Base-by-base conservation (phyloP, 2,113 vertebrate species). In the Mirounga angustirostris region DNA sequence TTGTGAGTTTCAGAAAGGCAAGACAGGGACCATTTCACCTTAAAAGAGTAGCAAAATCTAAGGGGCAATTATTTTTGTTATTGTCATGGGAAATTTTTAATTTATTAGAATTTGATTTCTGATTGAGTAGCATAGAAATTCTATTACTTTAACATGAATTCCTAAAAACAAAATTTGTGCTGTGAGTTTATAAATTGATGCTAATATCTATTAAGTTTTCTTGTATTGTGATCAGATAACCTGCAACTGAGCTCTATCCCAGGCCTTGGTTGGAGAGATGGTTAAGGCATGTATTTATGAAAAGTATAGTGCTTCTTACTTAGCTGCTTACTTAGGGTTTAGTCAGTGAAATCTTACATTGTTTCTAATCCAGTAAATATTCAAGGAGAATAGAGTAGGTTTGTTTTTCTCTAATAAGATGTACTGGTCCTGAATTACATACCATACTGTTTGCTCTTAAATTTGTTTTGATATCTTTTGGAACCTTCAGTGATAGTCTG, bases 311-410 rank as follows among this genome's bases (percentile, higher is more conserved):
- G 28, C 88, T 89, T 76, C 73, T 93, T 94, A 92, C 46, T 78
- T 59, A 88, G 40, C 74, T 93, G 58, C 24, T 46, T 46, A 46
- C 71, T 96, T 91, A 86, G 52, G n/a, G 50, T 79, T 74, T 86
- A 56, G 40, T 96, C 78, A 91, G 0, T 73, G 78, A 88, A 83
- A 26, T 96, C 54, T 81, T 88, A n/a, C 0, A 6, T 63, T 88
- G 74, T 94, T 96, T 97, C 52, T 54, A 94, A 92, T 50, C 33
- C 46, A 92, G 63, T 87, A 95, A 90, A 93, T 95, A 61, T 65
- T 89, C 61, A 78, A 88, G 65, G 82, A 93, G n/a, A 46, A 30
- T 84, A 58, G 19, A 89, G 30, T 93, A 65, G 65, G 15, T 67
- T 91, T 93, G 16, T 78, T 83, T 97, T 91, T 92, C 74, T 96